Evolutionary conservation across 2,113 vertebrate species (phyloP).

Genomic region (Sinocyclocheilus anshuiensis): DNA sequence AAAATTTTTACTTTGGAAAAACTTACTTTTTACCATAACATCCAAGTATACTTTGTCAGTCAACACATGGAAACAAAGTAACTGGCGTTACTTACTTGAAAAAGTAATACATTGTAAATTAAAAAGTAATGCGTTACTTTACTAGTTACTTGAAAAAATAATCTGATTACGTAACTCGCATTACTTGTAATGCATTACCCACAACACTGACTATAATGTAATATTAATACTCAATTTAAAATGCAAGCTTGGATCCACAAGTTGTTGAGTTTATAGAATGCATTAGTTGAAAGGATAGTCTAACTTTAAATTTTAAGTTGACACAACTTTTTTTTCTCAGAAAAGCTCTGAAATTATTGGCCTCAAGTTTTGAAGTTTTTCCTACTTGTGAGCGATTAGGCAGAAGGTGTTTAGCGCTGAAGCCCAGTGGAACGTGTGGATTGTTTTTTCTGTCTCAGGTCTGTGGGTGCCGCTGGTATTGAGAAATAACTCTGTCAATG

Average conservation of each 20-base stretch:
- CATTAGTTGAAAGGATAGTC: neutral
- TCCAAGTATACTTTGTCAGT: too few species aligned
- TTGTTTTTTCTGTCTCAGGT: neutral
- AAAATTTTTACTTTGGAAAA: too few species aligned
- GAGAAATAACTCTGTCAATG: conserved; percentile 34
- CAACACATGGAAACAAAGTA: too few species aligned
- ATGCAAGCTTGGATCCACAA: neutral
- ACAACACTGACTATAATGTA: neutral
- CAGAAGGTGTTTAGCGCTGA: neutral
- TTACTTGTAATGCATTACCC: too few species aligned
- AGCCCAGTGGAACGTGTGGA: neutral
- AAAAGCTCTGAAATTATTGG: neutral
- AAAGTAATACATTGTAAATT: too few species aligned
- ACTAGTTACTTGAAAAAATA: neutral
- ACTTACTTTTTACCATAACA: too few species aligned
- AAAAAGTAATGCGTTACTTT: too few species aligned
- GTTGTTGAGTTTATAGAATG: neutral
- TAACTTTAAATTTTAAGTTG: neutral
- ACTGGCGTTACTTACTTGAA: too few species aligned
- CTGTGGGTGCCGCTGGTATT: conserved; percentile 5
- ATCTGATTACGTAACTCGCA: neutral
- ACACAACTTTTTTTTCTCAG: too few species aligned
- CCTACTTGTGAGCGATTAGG: neutral
- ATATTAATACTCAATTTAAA: neutral
- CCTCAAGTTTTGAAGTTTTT: neutral